Conservation (phyloP, 2,888 invertebrate species). For the Agrochola lota region DNA sequence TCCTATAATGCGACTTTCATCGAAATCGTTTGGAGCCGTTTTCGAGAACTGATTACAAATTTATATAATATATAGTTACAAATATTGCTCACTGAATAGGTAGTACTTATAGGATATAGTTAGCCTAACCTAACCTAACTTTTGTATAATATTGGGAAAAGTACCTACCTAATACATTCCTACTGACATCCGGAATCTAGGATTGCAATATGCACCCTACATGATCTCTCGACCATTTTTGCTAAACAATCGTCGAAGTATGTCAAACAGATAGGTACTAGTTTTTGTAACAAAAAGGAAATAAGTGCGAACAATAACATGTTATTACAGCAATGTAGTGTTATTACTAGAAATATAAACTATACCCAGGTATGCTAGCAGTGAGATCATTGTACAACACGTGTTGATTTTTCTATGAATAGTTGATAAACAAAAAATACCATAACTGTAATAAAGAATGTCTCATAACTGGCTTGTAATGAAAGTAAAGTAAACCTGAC, state of each 20-base stretch:
- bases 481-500: background rate
- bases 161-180: too few relatives aligned
- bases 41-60: too few relatives aligned
- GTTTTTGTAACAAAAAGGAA: slow-evolving; percentile 70
- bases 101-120: too few relatives aligned
- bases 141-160: too few relatives aligned
- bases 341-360: slow-evolving; percentile 69
- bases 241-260: slow-evolving; percentile 41
- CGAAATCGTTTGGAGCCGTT: too few relatives aligned
- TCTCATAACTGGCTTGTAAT: background rate
- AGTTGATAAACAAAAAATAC: slow-evolving; percentile 50
- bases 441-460: slow-evolving; percentile 31
- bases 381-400: slow-evolving; percentile 64
- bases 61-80: too few relatives aligned
- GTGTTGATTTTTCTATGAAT: slow-evolving; percentile 63
- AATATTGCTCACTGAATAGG: too few relatives aligned
- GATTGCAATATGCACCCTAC: background rate
- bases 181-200: background rate
- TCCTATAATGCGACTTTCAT: too few relatives aligned
- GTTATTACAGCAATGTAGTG: slow-evolving; percentile 74
- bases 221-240: background rate
- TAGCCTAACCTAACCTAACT: too few relatives aligned
- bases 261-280: slow-evolving; percentile 31
- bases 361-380: slow-evolving; percentile 41
- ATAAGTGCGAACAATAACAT: slow-evolving; percentile 76